A percentile compares a stretch with the other conserved stretches of the same genome.
Evolutionary conservation across 2,113 vertebrate species (phyloP).

Genomic region (Notiomystis cincta): DNA sequence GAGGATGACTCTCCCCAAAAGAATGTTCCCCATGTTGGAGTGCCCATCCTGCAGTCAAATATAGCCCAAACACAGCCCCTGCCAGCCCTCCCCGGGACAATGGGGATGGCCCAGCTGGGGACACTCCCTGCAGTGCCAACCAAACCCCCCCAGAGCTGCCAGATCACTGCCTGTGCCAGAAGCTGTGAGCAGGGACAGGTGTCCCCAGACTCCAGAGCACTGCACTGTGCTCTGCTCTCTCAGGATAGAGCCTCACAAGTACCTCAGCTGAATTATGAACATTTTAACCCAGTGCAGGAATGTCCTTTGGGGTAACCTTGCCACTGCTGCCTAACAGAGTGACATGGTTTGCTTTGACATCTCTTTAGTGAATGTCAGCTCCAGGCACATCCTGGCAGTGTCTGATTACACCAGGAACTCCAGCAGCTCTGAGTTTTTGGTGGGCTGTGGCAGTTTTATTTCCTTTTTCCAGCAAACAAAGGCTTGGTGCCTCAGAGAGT

Average conservation of each 20-base stretch:
- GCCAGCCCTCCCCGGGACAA: constrained; percentile 62
- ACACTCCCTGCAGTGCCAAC: not conserved
- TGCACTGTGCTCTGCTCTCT: not conserved
- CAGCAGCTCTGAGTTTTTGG: not conserved
- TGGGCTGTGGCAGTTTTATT: not conserved
- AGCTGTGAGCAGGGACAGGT: not conserved
- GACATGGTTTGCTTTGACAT: not conserved
- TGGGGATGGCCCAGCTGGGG: constrained; percentile 48
- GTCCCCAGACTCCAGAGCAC: not conserved
- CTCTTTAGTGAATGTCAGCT: not conserved
- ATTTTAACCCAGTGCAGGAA: not conserved
- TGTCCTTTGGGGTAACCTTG: not conserved
- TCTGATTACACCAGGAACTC: not conserved
- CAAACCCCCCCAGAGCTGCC: not conserved
- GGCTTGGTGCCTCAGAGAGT: not conserved
- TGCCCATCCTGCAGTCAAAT: constrained; percentile 70
- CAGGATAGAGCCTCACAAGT: not conserved
- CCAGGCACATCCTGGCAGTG: not conserved
- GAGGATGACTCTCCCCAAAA: constrained; percentile 51
- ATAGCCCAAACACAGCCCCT: constrained; percentile 77
- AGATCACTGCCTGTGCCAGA: not conserved
- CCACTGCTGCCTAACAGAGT: not conserved
- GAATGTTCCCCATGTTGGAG: constrained; percentile 70
- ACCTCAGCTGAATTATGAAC: not conserved
- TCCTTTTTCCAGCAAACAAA: not conserved